These are phyloP conservation scores for Lateolabrax maculatus DNA, from an alignment of 2,797 vertebrate species.

Conservation along the genomic window DNA sequence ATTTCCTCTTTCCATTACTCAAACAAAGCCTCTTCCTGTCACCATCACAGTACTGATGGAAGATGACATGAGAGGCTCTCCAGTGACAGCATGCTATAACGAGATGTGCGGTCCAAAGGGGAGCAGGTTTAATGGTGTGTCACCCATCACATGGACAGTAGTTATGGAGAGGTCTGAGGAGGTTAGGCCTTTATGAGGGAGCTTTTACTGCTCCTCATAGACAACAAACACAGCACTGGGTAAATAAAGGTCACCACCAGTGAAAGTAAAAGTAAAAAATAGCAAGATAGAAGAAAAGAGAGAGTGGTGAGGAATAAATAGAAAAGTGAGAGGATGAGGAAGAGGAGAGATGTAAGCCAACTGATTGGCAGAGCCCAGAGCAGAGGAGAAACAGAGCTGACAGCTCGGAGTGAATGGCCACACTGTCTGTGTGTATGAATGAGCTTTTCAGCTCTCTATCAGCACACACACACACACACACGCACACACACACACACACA, in stretches of 20 bases:
- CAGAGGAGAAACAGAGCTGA: constrained; percentile 58
- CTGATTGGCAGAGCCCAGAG: constrained; percentile 64
- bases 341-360: constrained; percentile 53
- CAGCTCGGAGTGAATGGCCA: constrained; percentile 72
- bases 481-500: constrained; percentile 4
- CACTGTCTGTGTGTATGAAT: constrained; percentile 78
- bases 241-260: constrained; percentile 5
- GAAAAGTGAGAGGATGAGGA: constrained; percentile 24
- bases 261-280: background rate
- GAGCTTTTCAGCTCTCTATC: constrained; percentile 74
- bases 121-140: constrained; percentile 7
- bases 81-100: constrained; percentile 2
- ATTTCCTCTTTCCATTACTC: constrained; percentile 8
- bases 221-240: constrained; percentile 13
- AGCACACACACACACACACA: constrained; percentile 12
- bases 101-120: background rate
- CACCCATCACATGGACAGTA: background rate
- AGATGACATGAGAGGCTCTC: background rate
- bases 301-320: constrained; percentile 10
- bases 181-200: background rate
- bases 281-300: background rate
- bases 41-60: background rate
- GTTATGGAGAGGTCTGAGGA: constrained; percentile 9
- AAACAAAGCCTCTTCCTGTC: background rate
- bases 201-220: constrained; percentile 7